phyloP scores from a whole-genome alignment of 1,140 invertebrate species.

The Coelopa frigida region DNA sequence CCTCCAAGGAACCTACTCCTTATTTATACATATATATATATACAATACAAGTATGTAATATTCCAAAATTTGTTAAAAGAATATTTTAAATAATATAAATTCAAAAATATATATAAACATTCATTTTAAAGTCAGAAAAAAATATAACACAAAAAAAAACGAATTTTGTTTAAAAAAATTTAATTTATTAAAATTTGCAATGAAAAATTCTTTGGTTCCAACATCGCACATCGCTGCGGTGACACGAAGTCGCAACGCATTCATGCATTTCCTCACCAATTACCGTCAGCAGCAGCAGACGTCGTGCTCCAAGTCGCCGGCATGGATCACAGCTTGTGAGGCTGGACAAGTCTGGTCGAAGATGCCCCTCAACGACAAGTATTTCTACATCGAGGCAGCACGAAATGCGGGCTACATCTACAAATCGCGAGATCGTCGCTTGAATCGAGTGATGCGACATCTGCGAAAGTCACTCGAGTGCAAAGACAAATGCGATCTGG shows the following conservation, averaged over 20 bases:
- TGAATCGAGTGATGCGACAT: slow-evolving; percentile 9
- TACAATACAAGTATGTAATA: slow-evolving; percentile 6
- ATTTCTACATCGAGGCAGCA: slow-evolving; percentile 5
- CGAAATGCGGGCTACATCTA: slow-evolving; percentile 6
- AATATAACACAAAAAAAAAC: neutral
- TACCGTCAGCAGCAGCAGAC: neutral
- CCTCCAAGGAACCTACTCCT: too few species aligned
- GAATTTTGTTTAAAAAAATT: neutral
- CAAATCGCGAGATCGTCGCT: slow-evolving; percentile 4
- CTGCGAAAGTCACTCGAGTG: slow-evolving; percentile 2
- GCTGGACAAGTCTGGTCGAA: slow-evolving; percentile 1
- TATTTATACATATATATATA: too few species aligned
- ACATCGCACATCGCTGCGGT: slow-evolving; percentile 6
- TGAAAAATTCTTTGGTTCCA: neutral
- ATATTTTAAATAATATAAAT: too few species aligned
- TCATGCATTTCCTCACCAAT: neutral
- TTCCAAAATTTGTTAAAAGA: slow-evolving; percentile 5
- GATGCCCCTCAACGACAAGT: slow-evolving; percentile 6
- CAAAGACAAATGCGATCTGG: neutral
- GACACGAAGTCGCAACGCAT: neutral
- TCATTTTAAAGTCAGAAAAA: neutral
- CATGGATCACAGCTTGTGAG: slow-evolving; percentile 4
- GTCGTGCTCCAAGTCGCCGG: too few species aligned
- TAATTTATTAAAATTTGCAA: neutral
- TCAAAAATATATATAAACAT: neutral